phyloP scores from a whole-genome alignment of 2,888 invertebrate genomes.

The Hirtodrosophila histrioides region DNA sequence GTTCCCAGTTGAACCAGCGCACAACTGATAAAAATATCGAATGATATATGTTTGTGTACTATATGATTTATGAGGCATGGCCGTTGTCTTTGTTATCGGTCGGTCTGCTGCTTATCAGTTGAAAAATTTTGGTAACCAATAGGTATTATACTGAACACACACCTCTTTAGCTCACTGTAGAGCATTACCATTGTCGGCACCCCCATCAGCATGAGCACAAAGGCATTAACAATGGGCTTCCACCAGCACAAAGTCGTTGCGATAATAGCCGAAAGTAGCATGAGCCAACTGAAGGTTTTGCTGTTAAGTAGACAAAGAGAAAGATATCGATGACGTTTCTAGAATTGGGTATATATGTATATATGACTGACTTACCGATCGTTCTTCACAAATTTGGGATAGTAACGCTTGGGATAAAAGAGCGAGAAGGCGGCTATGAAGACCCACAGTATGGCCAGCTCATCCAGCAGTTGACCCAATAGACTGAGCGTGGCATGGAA shows the following conservation, averaged over 20 bases:
- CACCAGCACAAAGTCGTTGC: constrained; percentile 89
- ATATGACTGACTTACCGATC: constrained; percentile 86
- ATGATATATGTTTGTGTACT: constrained; percentile 9
- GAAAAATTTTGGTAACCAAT: constrained; percentile 14
- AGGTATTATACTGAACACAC: constrained; percentile 69
- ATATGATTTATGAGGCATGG: constrained; percentile 17
- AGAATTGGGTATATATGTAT: too few relatives aligned
- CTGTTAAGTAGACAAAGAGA: constrained; percentile 82
- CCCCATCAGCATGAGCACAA: constrained; percentile 90
- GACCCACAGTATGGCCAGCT: constrained; percentile 92
- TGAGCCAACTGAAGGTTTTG: constrained; percentile 87
- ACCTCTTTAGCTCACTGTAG: constrained; percentile 89
- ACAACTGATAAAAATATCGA: constrained; percentile 36
- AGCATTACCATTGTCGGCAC: constrained; percentile 89
- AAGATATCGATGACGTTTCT: too few relatives aligned
- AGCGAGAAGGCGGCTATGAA: constrained; percentile 91
- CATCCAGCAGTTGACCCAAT: constrained; percentile 92
- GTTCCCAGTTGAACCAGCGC: constrained; percentile 22
- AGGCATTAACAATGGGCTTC: constrained; percentile 92
- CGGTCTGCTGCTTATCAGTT: constrained; percentile 34
- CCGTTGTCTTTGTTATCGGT: constrained; percentile 35
- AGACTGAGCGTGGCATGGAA: constrained; percentile 94
- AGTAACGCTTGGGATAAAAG: constrained; percentile 89
- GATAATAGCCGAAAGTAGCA: constrained; percentile 86
- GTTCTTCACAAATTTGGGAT: constrained; percentile 88